A percentile compares a stretch with the other conserved stretches of the same genome.
phyloP scores from a whole-genome alignment of 1,140 invertebrate species.

The Colletes latitarsis region DNA sequence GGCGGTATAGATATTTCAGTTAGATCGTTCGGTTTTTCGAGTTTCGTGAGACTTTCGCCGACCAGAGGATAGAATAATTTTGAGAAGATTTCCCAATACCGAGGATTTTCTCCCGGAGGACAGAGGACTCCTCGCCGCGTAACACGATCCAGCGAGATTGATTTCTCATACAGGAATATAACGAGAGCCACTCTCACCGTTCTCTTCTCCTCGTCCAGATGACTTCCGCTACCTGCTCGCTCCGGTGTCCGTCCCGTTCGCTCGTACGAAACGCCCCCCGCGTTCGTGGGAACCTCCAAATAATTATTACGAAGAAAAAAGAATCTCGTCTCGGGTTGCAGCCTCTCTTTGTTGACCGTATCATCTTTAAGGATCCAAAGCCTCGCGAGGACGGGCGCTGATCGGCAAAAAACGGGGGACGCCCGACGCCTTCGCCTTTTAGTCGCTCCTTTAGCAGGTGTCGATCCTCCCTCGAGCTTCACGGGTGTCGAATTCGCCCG shows the following conservation, averaged over 20 bases:
- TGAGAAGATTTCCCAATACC: neutral
- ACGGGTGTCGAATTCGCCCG: slow-evolving; percentile 45
- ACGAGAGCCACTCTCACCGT: slow-evolving; percentile 71
- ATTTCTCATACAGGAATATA: slow-evolving; percentile 74
- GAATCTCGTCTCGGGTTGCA: slow-evolving; percentile 76
- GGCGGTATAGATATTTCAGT: too few relatives aligned
- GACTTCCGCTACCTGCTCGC: slow-evolving; percentile 69
- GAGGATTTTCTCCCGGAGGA: neutral
- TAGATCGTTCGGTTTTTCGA: too few relatives aligned
- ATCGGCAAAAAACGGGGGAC: slow-evolving; percentile 61
- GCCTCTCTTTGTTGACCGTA: slow-evolving; percentile 77
- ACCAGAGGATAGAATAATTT: neutral
- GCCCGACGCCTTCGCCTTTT: slow-evolving; percentile 59
- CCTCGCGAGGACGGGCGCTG: slow-evolving; percentile 47
- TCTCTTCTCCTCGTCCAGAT: slow-evolving; percentile 57
- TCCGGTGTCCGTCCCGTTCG: slow-evolving; percentile 65
- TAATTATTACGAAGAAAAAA: slow-evolving; percentile 79
- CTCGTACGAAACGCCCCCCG: slow-evolving; percentile 78
- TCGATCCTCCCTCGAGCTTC: slow-evolving; percentile 32
- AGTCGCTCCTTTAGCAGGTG: slow-evolving; percentile 71
- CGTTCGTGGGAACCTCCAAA: slow-evolving; percentile 80
- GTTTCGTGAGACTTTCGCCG: too few relatives aligned
- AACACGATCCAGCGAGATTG: slow-evolving; percentile 75
- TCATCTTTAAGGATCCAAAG: slow-evolving; percentile 77
- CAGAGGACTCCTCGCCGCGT: slow-evolving; percentile 63